These are phyloP conservation scores for Lomographa bimaculata DNA, from an alignment of 2,888 invertebrate genomes.

Conservation along the genomic window DNA sequence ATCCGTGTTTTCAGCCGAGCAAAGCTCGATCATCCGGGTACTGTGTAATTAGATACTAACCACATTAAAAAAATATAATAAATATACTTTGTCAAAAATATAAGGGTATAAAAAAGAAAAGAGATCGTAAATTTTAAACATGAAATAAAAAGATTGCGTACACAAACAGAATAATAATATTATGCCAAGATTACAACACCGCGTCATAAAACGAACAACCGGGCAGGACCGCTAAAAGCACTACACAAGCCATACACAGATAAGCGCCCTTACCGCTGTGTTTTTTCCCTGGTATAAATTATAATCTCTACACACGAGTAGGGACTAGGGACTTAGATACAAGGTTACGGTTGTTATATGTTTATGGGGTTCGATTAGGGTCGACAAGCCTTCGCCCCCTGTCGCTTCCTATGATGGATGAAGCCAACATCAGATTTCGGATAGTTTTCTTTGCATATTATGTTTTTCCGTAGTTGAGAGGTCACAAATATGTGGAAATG, in stretches of 20 bases:
- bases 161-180: too few relatives aligned
- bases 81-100: too few relatives aligned
- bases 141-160: too few relatives aligned
- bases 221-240: background rate
- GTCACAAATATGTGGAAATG: constrained; percentile 36
- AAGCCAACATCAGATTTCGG: constrained; percentile 69
- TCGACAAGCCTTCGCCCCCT: constrained; percentile 73
- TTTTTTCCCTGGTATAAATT: constrained; percentile 8
- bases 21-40: too few relatives aligned
- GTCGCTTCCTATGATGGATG: constrained; percentile 75
- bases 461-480: constrained; percentile 49
- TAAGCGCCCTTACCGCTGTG: background rate
- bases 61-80: too few relatives aligned
- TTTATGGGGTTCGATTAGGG: constrained; percentile 75
- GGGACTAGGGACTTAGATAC: constrained; percentile 35
- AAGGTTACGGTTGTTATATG: constrained; percentile 43
- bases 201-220: too few relatives aligned
- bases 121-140: too few relatives aligned
- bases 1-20: too few relatives aligned
- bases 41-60: too few relatives aligned
- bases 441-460: constrained; percentile 67
- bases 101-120: too few relatives aligned
- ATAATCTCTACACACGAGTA: constrained; percentile 9
- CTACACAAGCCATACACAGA: background rate
- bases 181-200: too few relatives aligned